These are phyloP conservation scores for Agrypnia vestita DNA, from an alignment of 1,140 invertebrate species.

Conservation along the genomic window DNA sequence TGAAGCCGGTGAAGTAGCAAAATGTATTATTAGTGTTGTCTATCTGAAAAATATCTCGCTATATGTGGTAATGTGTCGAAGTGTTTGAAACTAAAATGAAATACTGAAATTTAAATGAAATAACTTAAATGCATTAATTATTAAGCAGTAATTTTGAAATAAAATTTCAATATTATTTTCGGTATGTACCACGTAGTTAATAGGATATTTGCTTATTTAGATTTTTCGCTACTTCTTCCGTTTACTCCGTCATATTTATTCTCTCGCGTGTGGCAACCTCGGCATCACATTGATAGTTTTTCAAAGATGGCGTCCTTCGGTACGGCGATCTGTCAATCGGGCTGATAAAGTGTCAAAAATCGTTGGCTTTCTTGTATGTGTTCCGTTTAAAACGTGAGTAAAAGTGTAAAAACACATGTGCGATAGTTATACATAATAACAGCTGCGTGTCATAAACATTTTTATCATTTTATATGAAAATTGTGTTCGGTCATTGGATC, in stretches of 20 bases:
- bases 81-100: too few relatives aligned
- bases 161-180: too few relatives aligned
- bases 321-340: slow-evolving; percentile 3
- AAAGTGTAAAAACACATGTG: slow-evolving; percentile 2
- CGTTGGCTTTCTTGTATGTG: neutral
- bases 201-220: too few relatives aligned
- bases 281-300: slow-evolving; percentile 15
- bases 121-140: too few relatives aligned
- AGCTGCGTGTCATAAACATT: slow-evolving; percentile 2
- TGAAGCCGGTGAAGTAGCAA: neutral
- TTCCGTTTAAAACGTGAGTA: neutral
- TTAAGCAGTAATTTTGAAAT: too few relatives aligned
- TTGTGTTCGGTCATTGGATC: slow-evolving; percentile 6
- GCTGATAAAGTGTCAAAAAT: neutral
- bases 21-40: neutral
- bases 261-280: slow-evolving; percentile 4
- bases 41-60: neutral
- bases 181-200: too few relatives aligned
- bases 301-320: slow-evolving; percentile 38
- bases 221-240: too few relatives aligned
- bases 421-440: neutral
- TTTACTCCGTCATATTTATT: neutral
- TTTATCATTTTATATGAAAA: neutral
- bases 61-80: neutral
- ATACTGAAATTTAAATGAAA: too few relatives aligned